Percentiles rank a stretch among this genome's conserved stretches.
phyloP scores from a whole-genome alignment of 1,140 invertebrate species.

The silkworm (Bombyx mori) region ASM3026992v2 NC_085116.1:14414501-14415000 shows the following conservation, averaged over 20 bases:
- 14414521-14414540: too few relatives aligned
- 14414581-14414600: too few relatives aligned
- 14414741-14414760: constrained; percentile 81
- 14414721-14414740: constrained; percentile 75
- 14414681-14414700: constrained; percentile 16
- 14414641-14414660: constrained; percentile 23
- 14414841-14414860: constrained; percentile 62
- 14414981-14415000: too few relatives aligned
- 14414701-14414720: constrained; percentile 18
- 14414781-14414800: constrained; percentile 75
- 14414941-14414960: too few relatives aligned
- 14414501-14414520: too few relatives aligned
- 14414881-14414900: constrained; percentile 10
- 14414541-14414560: too few relatives aligned
- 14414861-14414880: constrained; percentile 7
- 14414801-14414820: constrained; percentile 80
- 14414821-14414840: constrained; percentile 79
- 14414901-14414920: not conserved
- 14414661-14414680: constrained; percentile 7
- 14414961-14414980: too few relatives aligned
- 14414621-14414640: constrained; percentile 33
- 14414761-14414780: constrained; percentile 82
- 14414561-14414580: too few relatives aligned
- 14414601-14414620: not conserved
- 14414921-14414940: too few relatives aligned